These are phyloP conservation scores for Rhinogobius similis DNA, from an alignment of 2,113 vertebrate species.

Conservation along the genomic window DNA sequence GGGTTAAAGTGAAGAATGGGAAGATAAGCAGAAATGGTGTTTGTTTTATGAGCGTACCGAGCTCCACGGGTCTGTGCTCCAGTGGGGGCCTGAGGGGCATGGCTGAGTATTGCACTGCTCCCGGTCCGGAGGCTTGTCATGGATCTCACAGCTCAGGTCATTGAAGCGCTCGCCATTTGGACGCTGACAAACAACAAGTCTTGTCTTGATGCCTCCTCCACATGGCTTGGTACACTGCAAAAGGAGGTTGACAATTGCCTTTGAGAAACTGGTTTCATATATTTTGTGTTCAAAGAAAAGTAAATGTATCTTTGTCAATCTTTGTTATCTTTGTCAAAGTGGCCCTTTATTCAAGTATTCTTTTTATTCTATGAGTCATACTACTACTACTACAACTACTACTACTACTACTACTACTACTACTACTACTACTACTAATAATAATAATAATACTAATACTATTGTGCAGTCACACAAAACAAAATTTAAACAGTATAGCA, in stretches of 20 bases:
- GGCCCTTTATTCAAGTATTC: neutral
- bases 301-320: neutral
- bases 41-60: slow-evolving; percentile 92
- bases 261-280: slow-evolving; percentile 6
- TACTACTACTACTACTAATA: too few species aligned
- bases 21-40: slow-evolving; percentile 56
- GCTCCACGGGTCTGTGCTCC: slow-evolving; percentile 95
- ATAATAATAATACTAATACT: neutral
- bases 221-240: slow-evolving; percentile 90
- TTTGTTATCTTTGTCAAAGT: neutral
- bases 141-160: slow-evolving; percentile 96
- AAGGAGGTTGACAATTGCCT: slow-evolving; percentile 19
- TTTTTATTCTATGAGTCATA: neutral
- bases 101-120: slow-evolving; percentile 95
- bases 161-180: slow-evolving; percentile 91
- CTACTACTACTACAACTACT: too few species aligned
- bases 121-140: slow-evolving; percentile 94
- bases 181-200: slow-evolving; percentile 93
- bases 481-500: neutral
- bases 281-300: neutral
- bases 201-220: slow-evolving; percentile 89
- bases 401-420: too few species aligned
- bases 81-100: slow-evolving; percentile 86
- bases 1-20: slow-evolving; percentile 42
- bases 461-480: neutral